phyloP scores from a whole-genome alignment of 35 echinoderm and acorn worm genomes.

The Eucidaris tribuloides region DNA sequence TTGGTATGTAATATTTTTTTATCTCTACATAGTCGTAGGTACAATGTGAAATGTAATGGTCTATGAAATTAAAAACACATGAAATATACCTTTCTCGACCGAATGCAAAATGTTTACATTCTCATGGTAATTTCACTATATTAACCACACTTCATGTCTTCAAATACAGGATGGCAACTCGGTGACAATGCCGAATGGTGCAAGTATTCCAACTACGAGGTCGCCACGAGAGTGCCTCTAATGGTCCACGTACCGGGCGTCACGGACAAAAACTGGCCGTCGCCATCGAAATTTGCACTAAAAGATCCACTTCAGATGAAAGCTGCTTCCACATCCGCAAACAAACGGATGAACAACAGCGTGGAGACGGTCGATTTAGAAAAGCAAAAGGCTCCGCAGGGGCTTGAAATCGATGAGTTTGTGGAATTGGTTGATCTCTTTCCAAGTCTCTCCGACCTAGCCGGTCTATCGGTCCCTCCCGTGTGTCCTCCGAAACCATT shows the following conservation, averaged over 20 bases:
- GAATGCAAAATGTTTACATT: too few species aligned
- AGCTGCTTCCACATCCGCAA: neutral
- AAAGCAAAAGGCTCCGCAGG: neutral
- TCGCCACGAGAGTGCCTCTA: constrained; percentile 72
- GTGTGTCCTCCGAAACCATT: constrained; percentile 53
- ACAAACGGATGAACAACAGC: neutral
- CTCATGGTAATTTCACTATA: too few species aligned
- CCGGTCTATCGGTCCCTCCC: constrained; percentile 49
- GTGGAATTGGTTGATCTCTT: constrained; percentile 83
- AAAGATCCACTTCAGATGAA: constrained; percentile 27
- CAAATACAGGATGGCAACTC: constrained; percentile 84
- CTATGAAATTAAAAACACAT: too few species aligned
- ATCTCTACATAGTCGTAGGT: too few species aligned
- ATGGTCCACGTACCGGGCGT: constrained; percentile 92
- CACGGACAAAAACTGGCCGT: constrained; percentile 12
- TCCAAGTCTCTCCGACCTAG: constrained; percentile 64
- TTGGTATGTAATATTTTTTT: too few species aligned
- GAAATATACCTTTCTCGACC: too few species aligned
- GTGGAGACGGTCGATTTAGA: neutral
- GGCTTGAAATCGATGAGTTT: constrained; percentile 40
- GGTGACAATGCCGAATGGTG: constrained; percentile 88
- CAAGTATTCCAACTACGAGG: constrained; percentile 75
- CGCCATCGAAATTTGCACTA: constrained; percentile 36
- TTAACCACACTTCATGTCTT: too few species aligned
- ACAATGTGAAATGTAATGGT: too few species aligned